Conservation (phyloP, 2,113 vertebrate species). For the Ictalurus punctatus region DNA sequence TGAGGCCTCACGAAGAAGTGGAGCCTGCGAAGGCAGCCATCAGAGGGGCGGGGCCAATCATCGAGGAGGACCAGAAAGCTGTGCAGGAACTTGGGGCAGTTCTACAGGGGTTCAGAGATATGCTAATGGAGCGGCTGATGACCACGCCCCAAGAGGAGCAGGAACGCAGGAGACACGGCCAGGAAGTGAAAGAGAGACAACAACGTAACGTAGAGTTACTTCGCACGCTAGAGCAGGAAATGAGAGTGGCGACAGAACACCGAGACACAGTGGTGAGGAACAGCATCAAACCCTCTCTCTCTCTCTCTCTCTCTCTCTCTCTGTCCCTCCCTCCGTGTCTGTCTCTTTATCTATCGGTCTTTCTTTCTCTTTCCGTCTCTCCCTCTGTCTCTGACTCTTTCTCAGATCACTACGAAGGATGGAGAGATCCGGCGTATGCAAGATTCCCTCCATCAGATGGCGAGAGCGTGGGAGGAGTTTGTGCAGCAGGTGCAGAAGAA, state of each 20-base stretch:
- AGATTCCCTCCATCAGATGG: constrained; percentile 65
- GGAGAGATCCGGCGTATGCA: constrained; percentile 69
- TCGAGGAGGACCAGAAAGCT: neutral
- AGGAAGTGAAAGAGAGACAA: constrained; percentile 57
- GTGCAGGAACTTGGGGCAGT: constrained; percentile 63
- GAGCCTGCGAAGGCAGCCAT: constrained; percentile 36
- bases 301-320: neutral
- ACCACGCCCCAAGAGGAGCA: constrained; percentile 70
- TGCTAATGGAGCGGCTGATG: constrained; percentile 73
- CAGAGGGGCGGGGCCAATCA: constrained; percentile 30
- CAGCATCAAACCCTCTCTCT: neutral
- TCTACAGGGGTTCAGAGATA: constrained; percentile 71
- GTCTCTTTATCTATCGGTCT: neutral
- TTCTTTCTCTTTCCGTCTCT: neutral
- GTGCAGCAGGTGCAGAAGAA: constrained; percentile 63
- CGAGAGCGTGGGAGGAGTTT: constrained; percentile 58
- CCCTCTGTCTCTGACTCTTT: neutral
- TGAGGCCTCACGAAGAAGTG: constrained; percentile 38
- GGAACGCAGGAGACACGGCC: constrained; percentile 58
- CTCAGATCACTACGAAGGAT: constrained; percentile 75
- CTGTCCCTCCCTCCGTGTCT: neutral
- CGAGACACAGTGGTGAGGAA: constrained; percentile 73
- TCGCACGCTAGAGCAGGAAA: constrained; percentile 58
- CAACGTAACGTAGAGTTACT: constrained; percentile 58
- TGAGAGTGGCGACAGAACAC: constrained; percentile 56